Base-by-base conservation (phyloP, 1,140 invertebrate species). In the Choristoneura fumiferana region DNA sequence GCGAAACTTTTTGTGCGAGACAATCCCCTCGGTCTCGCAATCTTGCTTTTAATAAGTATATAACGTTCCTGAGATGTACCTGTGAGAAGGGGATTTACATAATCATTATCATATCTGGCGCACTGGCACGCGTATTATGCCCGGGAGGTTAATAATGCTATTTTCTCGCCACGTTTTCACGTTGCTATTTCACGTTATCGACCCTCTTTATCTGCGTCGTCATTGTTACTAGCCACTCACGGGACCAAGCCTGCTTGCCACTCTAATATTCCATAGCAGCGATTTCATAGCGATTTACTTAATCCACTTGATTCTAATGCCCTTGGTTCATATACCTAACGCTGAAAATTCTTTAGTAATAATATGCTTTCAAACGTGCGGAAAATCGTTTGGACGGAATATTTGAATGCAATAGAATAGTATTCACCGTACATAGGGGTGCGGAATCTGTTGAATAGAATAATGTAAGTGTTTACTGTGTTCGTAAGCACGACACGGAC, bases 81-180 rank as follows among this genome's bases (percentile, higher is more conserved):
- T 87, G 81, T 81, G 82, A 84, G 84, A 62, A 76, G 80, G 65
- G 74, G 77, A 89, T 89, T 89, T 87, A 86, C 86, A 89, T 90
- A 90, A 90, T 89, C 81, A 89, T 89, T 89, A 90, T 82, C 87
- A 89, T 90, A 90, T 89, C 84, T 89, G 81, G 84, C 85, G 79
- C 81, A 82, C 78, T 84, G 82, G 84, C 83, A 85, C 81, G 84
- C 76, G 80, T 87, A 90, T 90, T 89, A 87, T 82, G 76, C 88
- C 86, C 88, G 67, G 76, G 88, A 90, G 88, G 87, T 90, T 90
- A 90, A 90, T 90, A 90, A 90, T 89, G 88, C 84, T 86, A 90
- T 90, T 89, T 89, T 89, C 87, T 89, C 84, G 81, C 80, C 84
- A 87, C 84, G 78, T 89, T 89, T 88, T 89, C 87, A 87, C 86